Evolutionary conservation across 53 echinoderm and acorn worm species (phyloP).

Genomic region (Astropecten irregularis): DNA sequence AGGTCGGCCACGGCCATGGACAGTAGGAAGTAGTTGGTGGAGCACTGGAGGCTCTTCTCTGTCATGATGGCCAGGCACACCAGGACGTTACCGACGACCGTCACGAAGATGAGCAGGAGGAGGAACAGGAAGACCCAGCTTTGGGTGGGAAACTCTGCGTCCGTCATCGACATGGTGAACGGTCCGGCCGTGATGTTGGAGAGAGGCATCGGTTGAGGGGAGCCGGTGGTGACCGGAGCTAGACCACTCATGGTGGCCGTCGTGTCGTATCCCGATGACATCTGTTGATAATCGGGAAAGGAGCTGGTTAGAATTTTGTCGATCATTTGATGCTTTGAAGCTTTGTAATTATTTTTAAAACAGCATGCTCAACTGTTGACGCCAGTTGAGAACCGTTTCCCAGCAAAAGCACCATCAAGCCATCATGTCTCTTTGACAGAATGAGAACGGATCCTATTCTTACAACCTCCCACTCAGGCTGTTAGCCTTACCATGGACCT

Average conservation of each 20-base stretch:
- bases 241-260: background rate
- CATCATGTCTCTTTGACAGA: too few species aligned
- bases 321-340: too few species aligned
- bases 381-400: too few species aligned
- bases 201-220: background rate
- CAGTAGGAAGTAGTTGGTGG: slow-evolving; percentile 84
- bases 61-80: slow-evolving; percentile 76
- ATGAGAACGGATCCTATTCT: too few species aligned
- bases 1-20: slow-evolving; percentile 91
- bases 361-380: too few species aligned
- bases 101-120: slow-evolving; percentile 64
- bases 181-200: background rate
- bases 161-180: background rate
- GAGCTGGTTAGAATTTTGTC: too few species aligned
- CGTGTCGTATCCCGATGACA: background rate
- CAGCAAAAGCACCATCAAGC: too few species aligned
- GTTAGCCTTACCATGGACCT: too few species aligned
- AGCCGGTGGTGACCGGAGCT: background rate
- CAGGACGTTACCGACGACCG: slow-evolving; percentile 71
- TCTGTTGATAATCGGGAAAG: background rate
- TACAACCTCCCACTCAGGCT: too few species aligned
- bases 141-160: background rate
- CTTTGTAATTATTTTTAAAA: too few species aligned
- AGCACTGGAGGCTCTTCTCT: slow-evolving; percentile 71
- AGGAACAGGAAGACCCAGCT: slow-evolving; percentile 75